Conservation (phyloP, 2,113 vertebrate species). For the Barnardius zonarius region DNA sequence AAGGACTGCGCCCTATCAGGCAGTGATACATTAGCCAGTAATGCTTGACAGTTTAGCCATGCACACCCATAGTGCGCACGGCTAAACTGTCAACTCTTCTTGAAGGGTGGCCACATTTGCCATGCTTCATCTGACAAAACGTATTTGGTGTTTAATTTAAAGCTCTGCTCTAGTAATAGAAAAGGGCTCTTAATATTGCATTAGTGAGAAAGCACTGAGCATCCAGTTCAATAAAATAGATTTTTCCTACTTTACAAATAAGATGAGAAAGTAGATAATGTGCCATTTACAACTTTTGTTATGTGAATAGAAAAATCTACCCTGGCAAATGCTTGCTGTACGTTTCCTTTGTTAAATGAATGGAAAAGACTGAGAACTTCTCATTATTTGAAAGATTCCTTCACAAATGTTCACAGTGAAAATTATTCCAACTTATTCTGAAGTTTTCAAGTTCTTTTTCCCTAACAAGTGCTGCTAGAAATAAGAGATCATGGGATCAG, state of each 20-base stretch:
- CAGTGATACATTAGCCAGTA: background rate
- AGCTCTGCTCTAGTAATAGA: conserved; percentile 7
- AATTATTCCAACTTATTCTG: background rate
- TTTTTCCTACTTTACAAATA: conserved; percentile 51
- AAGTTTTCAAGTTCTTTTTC: background rate
- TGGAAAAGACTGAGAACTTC: background rate
- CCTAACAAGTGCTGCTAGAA: background rate
- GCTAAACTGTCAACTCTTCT: background rate
- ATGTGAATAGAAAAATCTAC: conserved; percentile 24
- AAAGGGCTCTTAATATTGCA: conserved; percentile 41
- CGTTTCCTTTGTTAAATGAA: background rate
- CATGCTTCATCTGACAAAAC: conserved; percentile 13
- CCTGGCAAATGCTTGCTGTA: background rate
- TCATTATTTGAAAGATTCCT: background rate
- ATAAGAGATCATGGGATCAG: background rate
- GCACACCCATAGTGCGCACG: background rate
- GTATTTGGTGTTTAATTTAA: conserved; percentile 59
- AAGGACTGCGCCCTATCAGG: background rate
- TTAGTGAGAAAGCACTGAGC: conserved; percentile 32
- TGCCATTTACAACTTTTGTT: conserved; percentile 48
- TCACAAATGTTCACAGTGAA: background rate
- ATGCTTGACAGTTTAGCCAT: background rate
- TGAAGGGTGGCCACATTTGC: background rate
- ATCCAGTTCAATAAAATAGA: conserved; percentile 55
- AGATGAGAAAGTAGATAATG: conserved; percentile 41